Evolutionary conservation across 2,888 invertebrate genomes (phyloP).

Genomic region (Antheraea assamensis): DNA sequence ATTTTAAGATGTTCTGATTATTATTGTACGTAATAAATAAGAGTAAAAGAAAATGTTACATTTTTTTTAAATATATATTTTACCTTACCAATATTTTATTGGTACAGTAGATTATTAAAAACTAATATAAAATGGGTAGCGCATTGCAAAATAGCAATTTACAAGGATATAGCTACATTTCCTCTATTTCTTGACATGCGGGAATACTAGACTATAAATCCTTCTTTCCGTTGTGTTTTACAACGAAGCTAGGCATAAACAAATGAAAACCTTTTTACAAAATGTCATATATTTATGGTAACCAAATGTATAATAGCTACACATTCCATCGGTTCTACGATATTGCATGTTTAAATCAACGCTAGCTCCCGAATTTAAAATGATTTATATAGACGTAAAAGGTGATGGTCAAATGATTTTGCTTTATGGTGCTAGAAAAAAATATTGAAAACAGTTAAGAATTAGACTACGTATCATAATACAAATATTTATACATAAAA

Average conservation of each 20-base stretch:
- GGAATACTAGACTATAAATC: not conserved
- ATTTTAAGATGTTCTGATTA: constrained; percentile 29
- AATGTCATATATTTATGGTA: not conserved
- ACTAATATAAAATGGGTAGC: not conserved
- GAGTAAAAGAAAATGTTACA: not conserved
- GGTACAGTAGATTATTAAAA: too few species aligned
- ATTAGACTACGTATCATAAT: not conserved
- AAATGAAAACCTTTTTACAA: not conserved
- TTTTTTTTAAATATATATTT: not conserved
- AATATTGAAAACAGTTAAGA: not conserved
- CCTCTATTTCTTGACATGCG: too few species aligned
- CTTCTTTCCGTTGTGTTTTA: not conserved
- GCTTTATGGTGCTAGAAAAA: not conserved
- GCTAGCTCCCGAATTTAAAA: not conserved
- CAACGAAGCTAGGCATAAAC: not conserved
- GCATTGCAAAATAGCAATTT: not conserved
- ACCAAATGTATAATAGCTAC: not conserved
- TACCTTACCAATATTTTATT: not conserved
- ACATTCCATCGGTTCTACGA: not conserved
- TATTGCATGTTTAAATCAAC: not conserved
- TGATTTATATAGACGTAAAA: too few species aligned
- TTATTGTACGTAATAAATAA: not conserved
- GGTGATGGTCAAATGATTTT: too few species aligned
- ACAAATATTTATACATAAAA: too few species aligned
- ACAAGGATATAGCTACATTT: not conserved